phyloP scores from a whole-genome alignment of 2,888 invertebrate genomes.

The Leucozona laternaria region DNA sequence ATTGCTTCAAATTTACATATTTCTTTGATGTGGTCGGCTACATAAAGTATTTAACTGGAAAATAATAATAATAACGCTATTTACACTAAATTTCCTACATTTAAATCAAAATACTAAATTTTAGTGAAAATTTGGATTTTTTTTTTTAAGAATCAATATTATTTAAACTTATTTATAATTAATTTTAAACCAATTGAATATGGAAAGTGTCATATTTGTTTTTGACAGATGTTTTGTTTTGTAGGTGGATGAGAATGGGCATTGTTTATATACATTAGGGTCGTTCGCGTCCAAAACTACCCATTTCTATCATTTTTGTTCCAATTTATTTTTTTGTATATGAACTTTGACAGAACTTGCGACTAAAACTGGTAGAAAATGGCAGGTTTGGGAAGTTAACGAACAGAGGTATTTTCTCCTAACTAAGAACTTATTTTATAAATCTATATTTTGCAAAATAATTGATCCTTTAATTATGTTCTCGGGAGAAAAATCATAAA shows the following conservation, averaged over 20 bases:
- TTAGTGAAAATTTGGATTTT: constrained; percentile 8
- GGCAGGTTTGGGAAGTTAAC: no score
- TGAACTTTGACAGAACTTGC: no score
- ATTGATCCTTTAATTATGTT: no score
- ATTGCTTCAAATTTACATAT: constrained; percentile 11
- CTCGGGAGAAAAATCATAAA: no score
- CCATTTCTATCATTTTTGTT: no score
- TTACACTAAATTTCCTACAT: constrained; percentile 39
- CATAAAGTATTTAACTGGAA: constrained; percentile 10
- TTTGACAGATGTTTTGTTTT: constrained; percentile 14
- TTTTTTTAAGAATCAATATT: background rate
- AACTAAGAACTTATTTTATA: no score
- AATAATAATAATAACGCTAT: constrained; percentile 28
- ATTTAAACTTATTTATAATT: background rate
- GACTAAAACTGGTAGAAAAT: no score
- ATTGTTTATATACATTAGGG: no score
- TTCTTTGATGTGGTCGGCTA: constrained; percentile 26
- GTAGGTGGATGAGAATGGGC: background rate
- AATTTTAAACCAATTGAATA: background rate
- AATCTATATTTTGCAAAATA: no score
- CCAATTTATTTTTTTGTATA: no score
- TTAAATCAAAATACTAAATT: constrained; percentile 27
- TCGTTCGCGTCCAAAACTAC: no score
- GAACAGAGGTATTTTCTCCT: no score
- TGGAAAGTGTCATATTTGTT: constrained; percentile 8